A percentile compares a stretch with the other conserved stretches of the same genome.
Evolutionary conservation across 2,888 invertebrate species (phyloP).

Genomic region (Lasius platythorax): DNA sequence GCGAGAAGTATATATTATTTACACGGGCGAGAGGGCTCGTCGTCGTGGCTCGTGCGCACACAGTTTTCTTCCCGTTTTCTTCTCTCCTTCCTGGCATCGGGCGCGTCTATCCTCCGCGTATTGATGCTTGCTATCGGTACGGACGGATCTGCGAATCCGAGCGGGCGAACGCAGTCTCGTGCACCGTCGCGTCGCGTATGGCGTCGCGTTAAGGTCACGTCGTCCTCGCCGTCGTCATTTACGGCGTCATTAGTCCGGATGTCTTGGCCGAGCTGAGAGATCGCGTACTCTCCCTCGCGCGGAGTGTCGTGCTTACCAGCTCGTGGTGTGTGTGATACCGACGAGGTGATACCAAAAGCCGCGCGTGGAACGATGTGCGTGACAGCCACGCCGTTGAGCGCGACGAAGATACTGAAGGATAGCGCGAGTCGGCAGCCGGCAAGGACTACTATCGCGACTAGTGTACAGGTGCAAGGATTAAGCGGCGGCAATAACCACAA

Average conservation of each 20-base stretch:
- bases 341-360: slow-evolving; percentile 51
- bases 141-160: slow-evolving; percentile 34
- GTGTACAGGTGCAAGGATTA: slow-evolving; percentile 78
- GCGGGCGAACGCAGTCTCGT: slow-evolving; percentile 37
- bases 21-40: slow-evolving; percentile 4
- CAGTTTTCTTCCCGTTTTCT: not conserved
- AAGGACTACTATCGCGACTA: slow-evolving; percentile 75
- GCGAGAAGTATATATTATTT: slow-evolving; percentile 16
- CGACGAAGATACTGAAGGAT: slow-evolving; percentile 83
- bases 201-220: slow-evolving; percentile 48
- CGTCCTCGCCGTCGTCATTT: slow-evolving; percentile 33
- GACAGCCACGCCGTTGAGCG: slow-evolving; percentile 81
- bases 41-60: slow-evolving; percentile 20
- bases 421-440: slow-evolving; percentile 72
- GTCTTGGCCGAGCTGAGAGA: slow-evolving; percentile 49
- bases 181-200: slow-evolving; percentile 52
- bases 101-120: slow-evolving; percentile 14
- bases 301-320: slow-evolving; percentile 1
- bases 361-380: slow-evolving; percentile 80
- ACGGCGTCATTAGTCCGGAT: slow-evolving; percentile 27
- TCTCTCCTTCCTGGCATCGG: not conserved
- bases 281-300: slow-evolving; percentile 36
- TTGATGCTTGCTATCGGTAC: slow-evolving; percentile 40
- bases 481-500: slow-evolving; percentile 63
- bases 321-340: slow-evolving; percentile 31